A percentile compares a stretch with the other conserved stretches of the same genome.
Evolutionary conservation across 2,888 invertebrate species (phyloP).

Genomic region (Sinopyrophorus schimmeli): DNA sequence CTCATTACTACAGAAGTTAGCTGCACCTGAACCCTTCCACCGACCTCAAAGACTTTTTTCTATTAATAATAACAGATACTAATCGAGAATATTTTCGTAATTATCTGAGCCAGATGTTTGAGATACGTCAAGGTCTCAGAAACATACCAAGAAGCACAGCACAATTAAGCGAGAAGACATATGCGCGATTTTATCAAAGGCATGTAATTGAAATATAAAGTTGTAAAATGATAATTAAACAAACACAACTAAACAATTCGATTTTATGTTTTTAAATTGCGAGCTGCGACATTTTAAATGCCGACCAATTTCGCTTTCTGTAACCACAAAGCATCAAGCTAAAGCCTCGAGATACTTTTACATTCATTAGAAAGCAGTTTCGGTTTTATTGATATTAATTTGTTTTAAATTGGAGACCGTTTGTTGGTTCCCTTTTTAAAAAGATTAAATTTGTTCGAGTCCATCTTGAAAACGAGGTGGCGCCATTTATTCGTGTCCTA

Average conservation of each 20-base stretch:
- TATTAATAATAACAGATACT: no score
- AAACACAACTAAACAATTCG: no score
- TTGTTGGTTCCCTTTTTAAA: slow-evolving; percentile 11
- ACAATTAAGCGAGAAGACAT: slow-evolving; percentile 7
- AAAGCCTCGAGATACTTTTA: slow-evolving; percentile 3
- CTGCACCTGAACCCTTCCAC: no score
- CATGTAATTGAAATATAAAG: slow-evolving; percentile 10
- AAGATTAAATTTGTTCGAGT: slow-evolving; percentile 10
- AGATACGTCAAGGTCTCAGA: slow-evolving; percentile 1
- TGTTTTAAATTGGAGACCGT: slow-evolving; percentile 12
- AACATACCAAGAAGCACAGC: slow-evolving; percentile 3
- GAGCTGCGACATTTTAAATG: no score
- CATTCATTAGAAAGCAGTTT: slow-evolving; percentile 15
- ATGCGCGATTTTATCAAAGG: slow-evolving; percentile 6
- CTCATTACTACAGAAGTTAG: no score
- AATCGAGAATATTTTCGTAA: no score
- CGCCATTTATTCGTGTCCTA: slow-evolving; percentile 7
- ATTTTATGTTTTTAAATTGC: no score
- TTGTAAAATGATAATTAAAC: slow-evolving; percentile 12
- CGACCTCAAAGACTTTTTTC: no score
- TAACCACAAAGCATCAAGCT: slow-evolving; percentile 7
- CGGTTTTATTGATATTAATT: slow-evolving; percentile 15
- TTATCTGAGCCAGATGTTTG: not conserved
- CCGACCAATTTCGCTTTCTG: no score
- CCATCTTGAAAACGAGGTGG: slow-evolving; percentile 6